phyloP scores from a whole-genome alignment of 92 coral and sea anemone species.

The Porites lobata region DNA sequence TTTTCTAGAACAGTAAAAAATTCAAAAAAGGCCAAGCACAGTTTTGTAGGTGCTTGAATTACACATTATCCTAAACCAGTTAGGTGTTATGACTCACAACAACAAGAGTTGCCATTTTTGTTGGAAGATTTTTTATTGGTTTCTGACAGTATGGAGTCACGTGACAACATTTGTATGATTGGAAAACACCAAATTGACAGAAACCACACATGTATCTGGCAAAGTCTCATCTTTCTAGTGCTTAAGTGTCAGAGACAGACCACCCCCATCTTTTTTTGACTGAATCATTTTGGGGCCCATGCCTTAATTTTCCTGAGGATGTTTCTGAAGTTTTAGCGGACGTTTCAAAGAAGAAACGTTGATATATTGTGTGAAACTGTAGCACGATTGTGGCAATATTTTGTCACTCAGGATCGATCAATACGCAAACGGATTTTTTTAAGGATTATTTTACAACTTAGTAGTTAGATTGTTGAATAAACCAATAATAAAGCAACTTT shows the following conservation, averaged over 20 bases:
- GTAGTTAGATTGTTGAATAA: too few relatives aligned
- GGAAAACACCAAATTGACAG: not conserved
- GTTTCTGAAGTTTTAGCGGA: not conserved
- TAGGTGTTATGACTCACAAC: slow-evolving; percentile 1
- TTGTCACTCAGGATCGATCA: too few relatives aligned
- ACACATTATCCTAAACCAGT: slow-evolving; percentile 30
- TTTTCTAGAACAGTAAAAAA: too few relatives aligned
- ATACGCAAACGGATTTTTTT: too few relatives aligned
- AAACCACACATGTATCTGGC: slow-evolving; percentile 35
- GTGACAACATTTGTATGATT: not conserved
- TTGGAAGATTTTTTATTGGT: not conserved
- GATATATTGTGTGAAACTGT: too few relatives aligned
- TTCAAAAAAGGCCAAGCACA: slow-evolving; percentile 28
- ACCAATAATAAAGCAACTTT: too few relatives aligned
- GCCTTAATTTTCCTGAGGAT: too few relatives aligned
- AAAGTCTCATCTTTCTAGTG: not conserved
- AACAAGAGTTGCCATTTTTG: slow-evolving; percentile 36
- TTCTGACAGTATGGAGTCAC: slow-evolving; percentile 22
- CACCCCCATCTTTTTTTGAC: not conserved
- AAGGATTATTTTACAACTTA: too few relatives aligned
- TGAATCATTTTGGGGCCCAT: too few relatives aligned
- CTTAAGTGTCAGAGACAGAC: slow-evolving; percentile 13
- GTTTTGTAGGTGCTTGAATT: slow-evolving; percentile 22
- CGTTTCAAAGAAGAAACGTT: too few relatives aligned
- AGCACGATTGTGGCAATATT: too few relatives aligned